Evolutionary conservation across 2,888 invertebrate genomes (phyloP).

Genomic region (Himalopsyche tibetana): DNA sequence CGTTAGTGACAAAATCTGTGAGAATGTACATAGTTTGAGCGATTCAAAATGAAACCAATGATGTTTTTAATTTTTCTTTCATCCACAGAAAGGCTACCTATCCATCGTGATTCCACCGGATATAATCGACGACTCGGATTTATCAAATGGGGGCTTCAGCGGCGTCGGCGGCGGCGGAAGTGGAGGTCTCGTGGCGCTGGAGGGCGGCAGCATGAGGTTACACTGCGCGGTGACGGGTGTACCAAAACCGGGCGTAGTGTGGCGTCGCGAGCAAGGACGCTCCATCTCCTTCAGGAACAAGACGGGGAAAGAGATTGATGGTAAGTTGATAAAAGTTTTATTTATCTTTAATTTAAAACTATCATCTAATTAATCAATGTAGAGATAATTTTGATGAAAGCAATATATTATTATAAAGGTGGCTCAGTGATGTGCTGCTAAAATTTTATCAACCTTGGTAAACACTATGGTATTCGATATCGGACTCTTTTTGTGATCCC

Average conservation of each 20-base stretch:
- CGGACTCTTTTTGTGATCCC: too few species aligned
- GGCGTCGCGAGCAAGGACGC: slow-evolving; percentile 87
- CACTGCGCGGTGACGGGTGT: slow-evolving; percentile 89
- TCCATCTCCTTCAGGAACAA: slow-evolving; percentile 84
- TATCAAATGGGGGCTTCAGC: slow-evolving; percentile 71
- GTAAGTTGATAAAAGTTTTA: slow-evolving; percentile 10
- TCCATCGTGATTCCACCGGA: slow-evolving; percentile 88
- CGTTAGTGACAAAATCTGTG: too few species aligned
- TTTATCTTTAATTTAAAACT: too few species aligned
- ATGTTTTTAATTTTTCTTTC: not conserved
- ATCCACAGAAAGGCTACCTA: slow-evolving; percentile 82
- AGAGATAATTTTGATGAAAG: too few species aligned
- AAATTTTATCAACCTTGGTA: too few species aligned
- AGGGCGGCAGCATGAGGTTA: slow-evolving; percentile 87
- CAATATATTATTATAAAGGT: too few species aligned
- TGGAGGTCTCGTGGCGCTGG: slow-evolving; percentile 83
- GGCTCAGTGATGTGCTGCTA: too few species aligned
- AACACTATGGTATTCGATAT: too few species aligned
- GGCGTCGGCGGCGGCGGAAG: slow-evolving; percentile 68
- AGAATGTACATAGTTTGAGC: too few species aligned
- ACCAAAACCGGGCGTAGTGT: slow-evolving; percentile 86
- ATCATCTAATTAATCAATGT: too few species aligned
- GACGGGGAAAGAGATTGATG: slow-evolving; percentile 80
- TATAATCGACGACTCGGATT: slow-evolving; percentile 86
- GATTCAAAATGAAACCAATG: too few species aligned